phyloP scores from a whole-genome alignment of 1,140 invertebrate genomes.

The Chrysopa pallens region DNA sequence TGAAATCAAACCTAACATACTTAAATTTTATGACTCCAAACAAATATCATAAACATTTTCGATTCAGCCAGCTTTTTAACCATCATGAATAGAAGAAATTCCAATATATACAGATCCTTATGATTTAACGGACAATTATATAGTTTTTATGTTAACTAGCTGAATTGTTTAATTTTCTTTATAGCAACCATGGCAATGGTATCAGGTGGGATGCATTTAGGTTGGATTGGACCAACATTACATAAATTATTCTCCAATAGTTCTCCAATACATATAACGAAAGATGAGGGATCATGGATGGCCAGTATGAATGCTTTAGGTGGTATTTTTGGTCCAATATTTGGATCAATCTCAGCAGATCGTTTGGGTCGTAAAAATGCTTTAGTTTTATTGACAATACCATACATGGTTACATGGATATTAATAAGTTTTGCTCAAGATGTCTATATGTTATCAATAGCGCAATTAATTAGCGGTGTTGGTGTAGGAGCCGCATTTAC shows the following conservation, averaged over 20 bases:
- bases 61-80: no score
- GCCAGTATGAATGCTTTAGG: slow-evolving; percentile 31
- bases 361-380: slow-evolving; percentile 34
- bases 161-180: no score
- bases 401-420: slow-evolving; percentile 37
- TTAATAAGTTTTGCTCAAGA: slow-evolving; percentile 24
- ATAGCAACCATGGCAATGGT: slow-evolving; percentile 6
- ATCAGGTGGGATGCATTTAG: slow-evolving; percentile 24
- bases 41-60: no score
- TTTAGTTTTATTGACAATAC: slow-evolving; percentile 29
- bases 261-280: slow-evolving; percentile 9
- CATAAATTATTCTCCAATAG: slow-evolving; percentile 18
- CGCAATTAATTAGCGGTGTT: slow-evolving; percentile 31
- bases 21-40: no score
- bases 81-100: no score
- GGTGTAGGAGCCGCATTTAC: slow-evolving; percentile 33
- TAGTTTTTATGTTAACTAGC: no score
- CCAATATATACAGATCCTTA: no score
- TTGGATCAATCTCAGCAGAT: slow-evolving; percentile 48
- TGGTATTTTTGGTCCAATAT: slow-evolving; percentile 58
- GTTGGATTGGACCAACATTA: slow-evolving; percentile 30
- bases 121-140: no score
- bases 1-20: no score
- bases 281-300: slow-evolving; percentile 14
- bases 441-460: slow-evolving; percentile 21